Evolutionary conservation across 1,140 invertebrate species (phyloP), one percentile per base, ranked within the genome.

Genomic region (Bombus polaris): DNA sequence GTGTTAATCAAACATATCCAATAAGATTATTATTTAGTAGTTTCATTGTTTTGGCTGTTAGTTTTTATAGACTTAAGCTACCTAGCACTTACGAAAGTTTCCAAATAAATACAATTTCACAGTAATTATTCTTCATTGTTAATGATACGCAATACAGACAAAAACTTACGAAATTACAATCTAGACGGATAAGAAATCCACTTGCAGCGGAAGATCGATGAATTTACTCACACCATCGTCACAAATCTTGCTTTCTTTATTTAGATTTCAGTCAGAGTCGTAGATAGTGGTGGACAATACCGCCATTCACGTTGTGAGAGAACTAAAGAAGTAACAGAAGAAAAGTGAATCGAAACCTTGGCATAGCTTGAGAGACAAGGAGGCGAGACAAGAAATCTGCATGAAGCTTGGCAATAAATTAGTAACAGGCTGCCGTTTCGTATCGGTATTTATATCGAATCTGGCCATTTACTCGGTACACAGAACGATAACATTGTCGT

Each of bases 401-500:
- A 72, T 87, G 62, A 32, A 53, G 42, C 47, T 81, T 28, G 65
- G 75, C 70, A 44, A 86, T 89, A 89, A 89, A 89, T 89, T 89
- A 83, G 75, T 82, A 89, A 62, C 83, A 88, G 79, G 75, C 85
- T 86, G 87, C 79, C 28, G 47, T 42, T 44, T 65, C 32, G 65
- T 81, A 87, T 90, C 82, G 57, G 42, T 89, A 85, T 82, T 89
- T 88, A 88, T 89, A 88, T 75, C 66, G 78, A 32, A 42, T 68
- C 59, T 59, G 66, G 57, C 42, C 76, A 47, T 87, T 47, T 81
- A 25, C 79, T 42, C 53, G 28, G 44, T 57, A 47, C 66, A 59
- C 86, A 44, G 35, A 28, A 73, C 77, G 88, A 89, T 88, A 89
- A 89, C 81, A 88, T 89, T 89, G 87, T 82, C 74, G 87, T 85